Conservation (phyloP, 2,113 vertebrate species). For the Promerops cafer region DNA sequence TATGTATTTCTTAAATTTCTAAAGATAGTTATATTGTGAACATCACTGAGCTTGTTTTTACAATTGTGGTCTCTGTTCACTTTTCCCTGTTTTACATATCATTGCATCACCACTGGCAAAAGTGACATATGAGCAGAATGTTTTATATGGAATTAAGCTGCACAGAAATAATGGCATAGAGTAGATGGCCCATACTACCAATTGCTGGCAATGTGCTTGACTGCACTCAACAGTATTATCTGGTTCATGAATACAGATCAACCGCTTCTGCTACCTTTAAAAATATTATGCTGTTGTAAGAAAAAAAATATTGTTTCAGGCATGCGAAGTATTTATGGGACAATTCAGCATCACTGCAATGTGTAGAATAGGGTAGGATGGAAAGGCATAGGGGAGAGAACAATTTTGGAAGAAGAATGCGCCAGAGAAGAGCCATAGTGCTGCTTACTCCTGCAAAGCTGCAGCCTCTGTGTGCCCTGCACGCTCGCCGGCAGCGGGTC, state of each 20-base stretch:
- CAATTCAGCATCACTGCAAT: background rate
- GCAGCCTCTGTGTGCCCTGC: constrained; percentile 49
- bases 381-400: constrained; percentile 40
- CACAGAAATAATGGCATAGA: background rate
- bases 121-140: background rate
- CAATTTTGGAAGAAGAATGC: constrained; percentile 39
- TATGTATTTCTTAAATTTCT: background rate
- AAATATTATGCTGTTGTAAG: background rate
- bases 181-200: constrained; percentile 10
- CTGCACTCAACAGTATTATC: constrained; percentile 2
- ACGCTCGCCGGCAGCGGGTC: background rate
- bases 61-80: background rate
- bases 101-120: background rate
- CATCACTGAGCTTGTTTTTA: background rate
- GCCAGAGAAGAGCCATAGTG: background rate
- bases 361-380: background rate
- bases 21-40: background rate
- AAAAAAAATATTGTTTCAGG: background rate
- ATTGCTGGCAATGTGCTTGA: background rate
- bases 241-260: constrained; percentile 46
- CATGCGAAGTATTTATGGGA: constrained; percentile 10
- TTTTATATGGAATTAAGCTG: background rate
- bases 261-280: background rate
- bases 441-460: constrained; percentile 37
- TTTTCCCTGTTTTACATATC: background rate